Conservation (phyloP, 2,113 vertebrate species). For the Tyto alba region DNA sequence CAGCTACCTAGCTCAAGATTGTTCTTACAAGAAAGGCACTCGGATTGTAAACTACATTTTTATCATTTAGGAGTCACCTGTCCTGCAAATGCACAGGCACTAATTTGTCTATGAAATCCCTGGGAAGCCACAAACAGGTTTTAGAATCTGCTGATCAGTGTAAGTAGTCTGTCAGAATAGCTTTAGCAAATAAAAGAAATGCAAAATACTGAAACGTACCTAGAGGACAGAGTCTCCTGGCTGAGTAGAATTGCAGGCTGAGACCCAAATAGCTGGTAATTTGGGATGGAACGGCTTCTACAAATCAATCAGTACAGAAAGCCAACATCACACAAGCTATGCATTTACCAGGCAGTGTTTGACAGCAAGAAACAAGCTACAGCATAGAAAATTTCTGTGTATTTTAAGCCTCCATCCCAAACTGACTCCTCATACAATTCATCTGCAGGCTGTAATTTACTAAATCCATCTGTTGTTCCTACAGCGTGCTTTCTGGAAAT, state of each 20-base stretch:
- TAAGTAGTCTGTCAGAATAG: not conserved
- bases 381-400: slow-evolving; percentile 6
- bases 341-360: not conserved
- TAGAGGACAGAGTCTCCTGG: slow-evolving; percentile 24
- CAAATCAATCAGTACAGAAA: slow-evolving; percentile 20
- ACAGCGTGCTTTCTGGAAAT: slow-evolving; percentile 64
- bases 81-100: not conserved
- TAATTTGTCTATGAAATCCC: slow-evolving; percentile 22
- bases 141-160: slow-evolving; percentile 24
- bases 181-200: slow-evolving; percentile 39
- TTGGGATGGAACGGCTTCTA: not conserved
- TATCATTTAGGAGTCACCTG: slow-evolving; percentile 3
- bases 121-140: slow-evolving; percentile 33
- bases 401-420: slow-evolving; percentile 36
- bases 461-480: slow-evolving; percentile 72
- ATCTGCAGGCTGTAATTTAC: slow-evolving; percentile 72
- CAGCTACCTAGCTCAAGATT: not conserved
- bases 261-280: not conserved
- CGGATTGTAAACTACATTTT: slow-evolving; percentile 9
- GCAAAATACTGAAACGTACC: not conserved
- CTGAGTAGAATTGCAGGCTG: not conserved
- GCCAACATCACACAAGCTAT: not conserved
- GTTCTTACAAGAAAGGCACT: slow-evolving; percentile 1
- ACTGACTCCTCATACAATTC: slow-evolving; percentile 18
- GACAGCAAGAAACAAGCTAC: slow-evolving; percentile 43